phyloP scores from a whole-genome alignment of 2,797 vertebrate genomes.

The Arvicola amphibius region DNA sequence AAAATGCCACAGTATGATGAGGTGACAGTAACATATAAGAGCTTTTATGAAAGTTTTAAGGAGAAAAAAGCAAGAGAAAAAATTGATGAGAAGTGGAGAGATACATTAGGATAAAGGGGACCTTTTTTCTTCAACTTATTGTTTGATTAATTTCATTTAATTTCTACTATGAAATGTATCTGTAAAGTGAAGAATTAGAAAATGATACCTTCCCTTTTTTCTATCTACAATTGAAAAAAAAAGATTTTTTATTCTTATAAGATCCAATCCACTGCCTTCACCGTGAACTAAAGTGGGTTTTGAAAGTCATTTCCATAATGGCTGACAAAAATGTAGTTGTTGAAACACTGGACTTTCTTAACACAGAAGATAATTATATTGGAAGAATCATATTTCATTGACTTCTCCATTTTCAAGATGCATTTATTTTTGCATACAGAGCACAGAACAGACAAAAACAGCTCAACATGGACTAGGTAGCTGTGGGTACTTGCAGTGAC shows the following conservation, averaged over 20 bases:
- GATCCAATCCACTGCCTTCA: conserved; percentile 82
- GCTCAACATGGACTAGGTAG: conserved; percentile 77
- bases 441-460: conserved; percentile 79
- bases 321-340: conserved; percentile 87
- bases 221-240: conserved; percentile 57
- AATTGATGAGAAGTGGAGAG: background rate
- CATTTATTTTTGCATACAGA: conserved; percentile 84
- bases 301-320: conserved; percentile 88
- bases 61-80: background rate
- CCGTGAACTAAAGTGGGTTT: conserved; percentile 83
- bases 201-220: conserved; percentile 41
- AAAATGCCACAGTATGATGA: conserved; percentile 85
- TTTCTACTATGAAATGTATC: conserved; percentile 73
- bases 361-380: conserved; percentile 85
- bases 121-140: conserved; percentile 64
- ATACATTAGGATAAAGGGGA: conserved; percentile 73
- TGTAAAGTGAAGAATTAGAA: conserved; percentile 83
- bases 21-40: conserved; percentile 79
- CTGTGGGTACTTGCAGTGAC: conserved; percentile 73
- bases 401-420: conserved; percentile 85
- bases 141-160: conserved; percentile 81
- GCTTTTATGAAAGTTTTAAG: conserved; percentile 80
- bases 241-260: conserved; percentile 60
- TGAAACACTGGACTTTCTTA: conserved; percentile 84
- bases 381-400: conserved; percentile 85